Percentiles rank a stretch among this genome's conserved stretches.
These are phyloP conservation scores for Scophthalmus maximus DNA, from an alignment of 2,113 vertebrate species.

Conservation along the genomic window DNA sequence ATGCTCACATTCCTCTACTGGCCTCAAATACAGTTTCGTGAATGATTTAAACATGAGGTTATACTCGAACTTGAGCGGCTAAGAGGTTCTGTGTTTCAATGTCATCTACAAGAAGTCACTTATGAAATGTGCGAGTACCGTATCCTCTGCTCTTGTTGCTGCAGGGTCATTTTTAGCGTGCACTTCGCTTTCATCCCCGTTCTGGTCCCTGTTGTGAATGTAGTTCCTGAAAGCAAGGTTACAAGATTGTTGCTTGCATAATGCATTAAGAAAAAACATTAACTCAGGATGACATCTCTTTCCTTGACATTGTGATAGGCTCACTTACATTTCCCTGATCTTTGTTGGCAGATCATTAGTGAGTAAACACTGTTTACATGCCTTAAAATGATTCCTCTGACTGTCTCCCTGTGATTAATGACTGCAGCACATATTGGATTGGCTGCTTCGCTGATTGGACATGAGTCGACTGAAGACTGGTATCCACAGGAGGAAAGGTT, in stretches of 20 bases:
- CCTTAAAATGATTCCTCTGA: background rate
- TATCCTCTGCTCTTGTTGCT: too few species aligned
- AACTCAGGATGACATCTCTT: background rate
- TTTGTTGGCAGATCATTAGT: constrained; percentile 6
- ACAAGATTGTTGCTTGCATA: too few species aligned
- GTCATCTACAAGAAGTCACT: too few species aligned
- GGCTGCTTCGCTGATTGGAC: constrained; percentile 34
- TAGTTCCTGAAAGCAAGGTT: too few species aligned
- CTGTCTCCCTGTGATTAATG: constrained; percentile 35
- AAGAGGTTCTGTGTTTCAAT: too few species aligned
- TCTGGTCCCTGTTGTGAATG: background rate
- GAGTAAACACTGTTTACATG: background rate
- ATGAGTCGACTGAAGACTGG: constrained; percentile 36
- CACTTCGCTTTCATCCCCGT: background rate
- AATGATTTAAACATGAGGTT: background rate
- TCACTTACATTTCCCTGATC: constrained; percentile 13
- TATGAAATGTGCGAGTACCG: too few species aligned
- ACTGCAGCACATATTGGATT: constrained; percentile 40
- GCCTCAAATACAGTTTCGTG: background rate
- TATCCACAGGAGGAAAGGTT: background rate
- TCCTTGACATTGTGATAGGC: background rate
- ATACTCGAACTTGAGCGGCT: background rate
- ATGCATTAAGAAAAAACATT: too few species aligned
- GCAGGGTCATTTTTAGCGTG: constrained; percentile 1
- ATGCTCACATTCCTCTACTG: constrained; percentile 14